A percentile compares a stretch with the other conserved stretches of the same genome.
These are phyloP conservation scores for Tanypteryx hageni DNA, from an alignment of 2,888 invertebrate species.

Conservation along the genomic window DNA sequence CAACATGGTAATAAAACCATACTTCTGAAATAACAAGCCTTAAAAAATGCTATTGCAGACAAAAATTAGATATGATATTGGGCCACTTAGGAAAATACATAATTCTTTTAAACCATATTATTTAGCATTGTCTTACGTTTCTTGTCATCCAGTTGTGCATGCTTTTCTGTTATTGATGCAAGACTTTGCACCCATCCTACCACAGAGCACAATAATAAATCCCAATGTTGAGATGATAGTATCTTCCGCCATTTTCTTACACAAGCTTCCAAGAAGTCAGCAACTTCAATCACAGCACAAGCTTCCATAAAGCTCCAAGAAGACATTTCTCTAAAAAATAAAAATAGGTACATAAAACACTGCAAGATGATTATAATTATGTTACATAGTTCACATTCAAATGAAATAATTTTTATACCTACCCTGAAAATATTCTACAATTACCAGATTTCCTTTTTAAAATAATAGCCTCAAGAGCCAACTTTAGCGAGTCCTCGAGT, in stretches of 20 bases:
- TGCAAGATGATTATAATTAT: too few relatives aligned
- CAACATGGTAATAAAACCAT: too few relatives aligned
- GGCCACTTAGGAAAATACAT: too few relatives aligned
- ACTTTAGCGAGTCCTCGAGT: not conserved
- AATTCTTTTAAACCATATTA: too few relatives aligned
- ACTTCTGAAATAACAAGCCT: too few relatives aligned
- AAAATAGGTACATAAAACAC: too few relatives aligned
- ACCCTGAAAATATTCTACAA: not conserved
- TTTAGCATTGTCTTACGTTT: not conserved
- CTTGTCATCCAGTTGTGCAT: conserved; percentile 73
- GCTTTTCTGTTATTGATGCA: conserved; percentile 73
- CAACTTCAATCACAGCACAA: conserved; percentile 74
- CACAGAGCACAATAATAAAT: conserved; percentile 84
- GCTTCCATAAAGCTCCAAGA: conserved; percentile 72
- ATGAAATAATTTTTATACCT: not conserved
- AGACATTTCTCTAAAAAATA: conserved; percentile 70
- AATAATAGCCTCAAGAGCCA: conserved; percentile 5
- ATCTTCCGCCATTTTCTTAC: conserved; percentile 72
- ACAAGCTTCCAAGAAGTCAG: conserved; percentile 73
- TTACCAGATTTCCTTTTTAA: not conserved
- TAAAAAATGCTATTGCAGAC: too few relatives aligned
- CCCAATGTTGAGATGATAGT: conserved; percentile 81
- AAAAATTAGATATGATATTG: too few relatives aligned
- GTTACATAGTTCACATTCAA: too few relatives aligned
- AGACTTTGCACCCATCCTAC: conserved; percentile 82